Evolutionary conservation across 2,888 invertebrate species (phyloP), one percentile per base, ranked within the genome.

Genomic region (Temnothorax ravouxi): DNA sequence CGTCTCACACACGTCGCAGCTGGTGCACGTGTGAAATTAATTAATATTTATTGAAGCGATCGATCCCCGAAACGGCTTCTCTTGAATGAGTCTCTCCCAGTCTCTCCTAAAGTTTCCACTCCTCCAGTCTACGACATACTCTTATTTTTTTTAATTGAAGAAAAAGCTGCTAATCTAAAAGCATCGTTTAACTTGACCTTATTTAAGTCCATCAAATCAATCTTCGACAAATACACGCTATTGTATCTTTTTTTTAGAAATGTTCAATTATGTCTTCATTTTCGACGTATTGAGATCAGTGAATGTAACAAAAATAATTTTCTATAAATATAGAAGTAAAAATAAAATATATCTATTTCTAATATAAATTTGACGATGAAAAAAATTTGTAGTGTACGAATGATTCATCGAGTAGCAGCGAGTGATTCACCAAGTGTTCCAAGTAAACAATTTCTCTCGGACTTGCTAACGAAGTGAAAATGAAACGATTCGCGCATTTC

Each of bases 11-110:
- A 34, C 21, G 21, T 25, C 38, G 72, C 56, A 38, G 47, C 59
- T 18, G 25, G 47, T 25, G 25, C 56, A 77, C n/a, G 6, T 77
- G 54, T 50, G 21, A 67, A 44, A 77, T 54, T 77, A 67, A 77
- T 77, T 77, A 69, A 77, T 67, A 77, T 67, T 29, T 44, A 67
- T 77, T 41, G 21, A 21, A 21, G 1, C 25, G 18, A 41, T 41
- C 41, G 52, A 66, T 25, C n/a, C 13, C 0, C 29, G 3, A 6
- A 61, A 29, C 5, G 3, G 8, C 64, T 66, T 50, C 21, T 62
- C 21, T 62, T 34, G 15, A 59, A 59, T 44, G 6, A 59, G 13
- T 44, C 0, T 8, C 9, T 59, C 15, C 52, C 13, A 59, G 13
- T 44, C 0, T 13, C 9, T 59, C 15, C 52, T n/a, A 21, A 69